Evolutionary conservation across 2,113 vertebrate species (phyloP).

Genomic region (Anas platyrhynchos): DNA sequence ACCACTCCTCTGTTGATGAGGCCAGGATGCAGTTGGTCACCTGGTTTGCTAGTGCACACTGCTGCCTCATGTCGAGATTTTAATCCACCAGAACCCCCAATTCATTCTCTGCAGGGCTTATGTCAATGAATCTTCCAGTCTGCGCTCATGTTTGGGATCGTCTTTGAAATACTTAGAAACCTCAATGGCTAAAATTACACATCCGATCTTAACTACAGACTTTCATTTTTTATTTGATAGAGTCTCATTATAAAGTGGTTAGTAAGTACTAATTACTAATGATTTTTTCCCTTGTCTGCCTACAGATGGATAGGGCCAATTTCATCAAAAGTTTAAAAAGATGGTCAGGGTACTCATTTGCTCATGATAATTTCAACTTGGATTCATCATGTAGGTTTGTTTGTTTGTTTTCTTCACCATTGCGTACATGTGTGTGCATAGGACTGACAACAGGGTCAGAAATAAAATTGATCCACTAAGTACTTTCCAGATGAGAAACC

Average conservation of each 20-base stretch:
- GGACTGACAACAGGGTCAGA: background rate
- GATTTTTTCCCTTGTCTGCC: background rate
- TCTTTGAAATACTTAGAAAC: background rate
- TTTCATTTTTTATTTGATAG: background rate
- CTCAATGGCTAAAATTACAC: background rate
- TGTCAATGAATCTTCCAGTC: too few relatives aligned
- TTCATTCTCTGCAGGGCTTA: too few relatives aligned
- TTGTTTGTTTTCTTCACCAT: too few relatives aligned
- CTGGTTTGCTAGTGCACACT: too few relatives aligned
- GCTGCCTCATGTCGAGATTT: too few relatives aligned
- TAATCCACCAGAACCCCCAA: too few relatives aligned
- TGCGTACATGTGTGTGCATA: background rate
- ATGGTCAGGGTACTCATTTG: background rate
- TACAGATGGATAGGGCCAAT: background rate
- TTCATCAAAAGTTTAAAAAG: background rate
- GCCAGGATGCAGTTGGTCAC: too few relatives aligned
- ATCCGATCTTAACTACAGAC: background rate
- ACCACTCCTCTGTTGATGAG: too few relatives aligned
- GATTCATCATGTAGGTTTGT: background rate
- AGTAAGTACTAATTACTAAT: background rate
- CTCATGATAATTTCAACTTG: background rate
- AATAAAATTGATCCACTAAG: background rate
- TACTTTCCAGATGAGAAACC: background rate
- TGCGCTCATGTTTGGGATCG: too few relatives aligned
- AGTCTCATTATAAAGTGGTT: background rate